Evolutionary conservation across 2,113 vertebrate genomes (phyloP).

Genomic region (Alligator mississippiensis): DNA sequence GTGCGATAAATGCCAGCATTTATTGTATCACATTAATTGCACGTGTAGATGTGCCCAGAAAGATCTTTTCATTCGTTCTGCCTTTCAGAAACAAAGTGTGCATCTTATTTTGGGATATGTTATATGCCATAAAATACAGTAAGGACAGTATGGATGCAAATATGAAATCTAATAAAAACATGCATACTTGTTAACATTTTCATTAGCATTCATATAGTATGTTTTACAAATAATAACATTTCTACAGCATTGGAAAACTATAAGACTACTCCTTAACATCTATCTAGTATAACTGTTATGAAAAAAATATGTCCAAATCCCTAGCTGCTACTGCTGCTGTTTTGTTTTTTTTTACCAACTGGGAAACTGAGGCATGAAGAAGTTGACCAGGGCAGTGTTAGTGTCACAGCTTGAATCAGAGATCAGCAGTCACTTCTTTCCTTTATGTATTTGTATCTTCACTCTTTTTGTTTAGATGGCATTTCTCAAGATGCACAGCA

Average conservation of each 20-base stretch:
- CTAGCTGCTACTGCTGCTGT: not conserved
- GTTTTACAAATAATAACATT: conserved; percentile 61
- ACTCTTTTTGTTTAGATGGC: not conserved
- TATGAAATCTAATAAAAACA: conserved; percentile 40
- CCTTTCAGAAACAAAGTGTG: no score
- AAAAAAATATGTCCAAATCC: not conserved
- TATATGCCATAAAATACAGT: not conserved
- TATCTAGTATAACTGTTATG: not conserved
- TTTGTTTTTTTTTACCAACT: not conserved
- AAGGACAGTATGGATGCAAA: not conserved
- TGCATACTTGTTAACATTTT: conserved; percentile 56
- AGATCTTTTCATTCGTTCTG: no score
- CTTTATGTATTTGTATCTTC: not conserved
- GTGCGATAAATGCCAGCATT: no score
- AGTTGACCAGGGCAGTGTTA: not conserved
- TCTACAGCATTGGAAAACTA: conserved; percentile 3
- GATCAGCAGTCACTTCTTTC: not conserved
- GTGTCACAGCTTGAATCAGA: not conserved
- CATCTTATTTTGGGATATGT: no score
- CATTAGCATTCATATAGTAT: conserved; percentile 63
- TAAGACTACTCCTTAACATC: not conserved
- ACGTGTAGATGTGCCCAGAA: no score
- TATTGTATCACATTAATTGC: no score
- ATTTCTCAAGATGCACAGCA: not conserved
- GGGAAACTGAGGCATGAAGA: conserved; percentile 16